Percentiles rank a stretch among this genome's conserved stretches.
phyloP scores from a whole-genome alignment of 1,140 invertebrate genomes.

The Eriosoma lanigerum region DNA sequence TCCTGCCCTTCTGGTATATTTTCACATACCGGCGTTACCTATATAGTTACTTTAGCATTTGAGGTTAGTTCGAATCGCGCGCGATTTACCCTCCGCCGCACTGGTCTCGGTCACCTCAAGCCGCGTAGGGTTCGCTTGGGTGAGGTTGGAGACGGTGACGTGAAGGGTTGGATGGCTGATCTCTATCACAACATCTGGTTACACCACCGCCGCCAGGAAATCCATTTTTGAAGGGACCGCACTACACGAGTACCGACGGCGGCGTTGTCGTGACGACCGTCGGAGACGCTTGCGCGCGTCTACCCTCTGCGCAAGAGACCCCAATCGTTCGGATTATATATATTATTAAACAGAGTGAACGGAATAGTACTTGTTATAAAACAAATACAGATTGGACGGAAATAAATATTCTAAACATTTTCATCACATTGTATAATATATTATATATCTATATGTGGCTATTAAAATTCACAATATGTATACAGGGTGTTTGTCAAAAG shows the following conservation, averaged over 20 bases:
- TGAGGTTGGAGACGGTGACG: too few species aligned
- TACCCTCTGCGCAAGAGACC: not conserved
- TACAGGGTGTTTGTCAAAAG: too few species aligned
- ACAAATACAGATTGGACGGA: not conserved
- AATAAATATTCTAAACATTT: not conserved
- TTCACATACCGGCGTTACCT: not conserved
- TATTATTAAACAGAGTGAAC: not conserved
- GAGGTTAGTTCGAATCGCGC: not conserved
- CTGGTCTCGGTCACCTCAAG: not conserved
- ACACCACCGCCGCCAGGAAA: not conserved
- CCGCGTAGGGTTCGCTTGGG: not conserved
- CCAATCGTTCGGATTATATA: not conserved
- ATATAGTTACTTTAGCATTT: not conserved
- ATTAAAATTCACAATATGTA: too few species aligned
- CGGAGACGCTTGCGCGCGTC: conserved; percentile 39
- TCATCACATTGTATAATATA: too few species aligned
- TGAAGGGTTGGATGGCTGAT: not conserved
- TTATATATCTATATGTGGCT: too few species aligned
- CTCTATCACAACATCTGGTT: not conserved
- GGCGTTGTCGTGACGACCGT: conserved; percentile 45
- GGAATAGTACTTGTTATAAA: too few species aligned
- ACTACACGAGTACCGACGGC: conserved; percentile 22
- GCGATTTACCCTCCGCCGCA: not conserved
- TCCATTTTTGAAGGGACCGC: conserved; percentile 26
- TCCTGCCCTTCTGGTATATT: too few species aligned